Conservation (phyloP, 2,888 invertebrate genomes). For the Ichneumon xanthorius region DNA sequence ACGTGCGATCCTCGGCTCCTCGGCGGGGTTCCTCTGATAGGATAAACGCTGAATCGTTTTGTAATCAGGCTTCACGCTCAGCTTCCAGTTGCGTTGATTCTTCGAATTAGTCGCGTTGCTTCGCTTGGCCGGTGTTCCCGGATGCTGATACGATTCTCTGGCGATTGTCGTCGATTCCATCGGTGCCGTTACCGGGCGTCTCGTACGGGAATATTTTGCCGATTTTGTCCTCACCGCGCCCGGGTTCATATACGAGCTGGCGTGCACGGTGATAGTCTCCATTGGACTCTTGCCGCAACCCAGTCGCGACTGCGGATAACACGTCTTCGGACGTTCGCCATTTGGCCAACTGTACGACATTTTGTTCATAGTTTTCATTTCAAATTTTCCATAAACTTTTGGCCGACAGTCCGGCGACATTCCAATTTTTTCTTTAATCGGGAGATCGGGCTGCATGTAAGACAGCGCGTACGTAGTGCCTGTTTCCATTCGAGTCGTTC, state of each 20-base stretch:
- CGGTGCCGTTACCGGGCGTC: constrained; percentile 54
- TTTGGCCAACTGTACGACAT: constrained; percentile 67
- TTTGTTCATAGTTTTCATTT: constrained; percentile 68
- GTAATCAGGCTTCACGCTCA: constrained; percentile 71
- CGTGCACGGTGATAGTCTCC: constrained; percentile 68
- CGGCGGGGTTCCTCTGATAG: constrained; percentile 52
- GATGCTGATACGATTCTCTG: constrained; percentile 71
- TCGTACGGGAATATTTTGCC: constrained; percentile 49
- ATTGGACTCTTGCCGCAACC: constrained; percentile 63
- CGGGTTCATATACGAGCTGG: constrained; percentile 71
- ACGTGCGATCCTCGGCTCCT: constrained; percentile 45
- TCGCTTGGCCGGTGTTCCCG: constrained; percentile 32
- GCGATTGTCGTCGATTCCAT: constrained; percentile 70
- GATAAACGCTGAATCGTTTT: constrained; percentile 69
- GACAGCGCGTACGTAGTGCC: constrained; percentile 69
- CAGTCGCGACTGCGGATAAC: constrained; percentile 68
- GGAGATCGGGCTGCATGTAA: constrained; percentile 54
- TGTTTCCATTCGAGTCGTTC: constrained; percentile 55
- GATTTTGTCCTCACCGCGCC: constrained; percentile 56
- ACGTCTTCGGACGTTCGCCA: constrained; percentile 53
- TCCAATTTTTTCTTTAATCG: not conserved
- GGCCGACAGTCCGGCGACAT: not conserved
- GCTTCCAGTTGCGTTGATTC: constrained; percentile 57
- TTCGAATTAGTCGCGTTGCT: constrained; percentile 27
- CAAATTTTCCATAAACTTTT: constrained; percentile 62